Evolutionary conservation across 2,888 invertebrate genomes (phyloP).

Genomic region (Apotomis betuletana): DNA sequence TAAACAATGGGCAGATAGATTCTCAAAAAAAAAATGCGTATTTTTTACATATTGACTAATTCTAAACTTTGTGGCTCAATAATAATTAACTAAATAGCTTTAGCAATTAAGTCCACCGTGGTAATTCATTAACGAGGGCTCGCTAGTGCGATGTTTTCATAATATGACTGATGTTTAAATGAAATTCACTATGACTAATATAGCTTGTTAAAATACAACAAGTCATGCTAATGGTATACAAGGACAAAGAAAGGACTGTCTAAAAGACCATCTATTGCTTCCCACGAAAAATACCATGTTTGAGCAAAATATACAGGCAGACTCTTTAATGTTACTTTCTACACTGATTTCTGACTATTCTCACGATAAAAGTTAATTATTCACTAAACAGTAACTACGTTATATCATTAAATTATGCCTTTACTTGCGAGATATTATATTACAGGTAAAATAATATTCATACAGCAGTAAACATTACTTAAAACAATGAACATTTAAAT

Average conservation of each 20-base stretch:
- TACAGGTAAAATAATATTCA: background rate
- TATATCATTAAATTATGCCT: background rate
- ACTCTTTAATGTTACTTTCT: conserved; percentile 32
- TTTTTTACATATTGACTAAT: conserved; percentile 7
- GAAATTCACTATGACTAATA: background rate
- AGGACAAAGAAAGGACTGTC: background rate
- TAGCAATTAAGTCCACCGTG: conserved; percentile 22
- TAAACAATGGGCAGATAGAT: background rate
- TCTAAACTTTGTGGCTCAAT: background rate
- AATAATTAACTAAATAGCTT: conserved; percentile 25
- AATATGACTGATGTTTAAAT: background rate
- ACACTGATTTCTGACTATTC: conserved; percentile 19
- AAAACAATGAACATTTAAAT: conserved; percentile 34
- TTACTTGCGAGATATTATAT: background rate
- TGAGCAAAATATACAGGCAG: conserved; percentile 19
- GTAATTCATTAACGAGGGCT: conserved; percentile 20
- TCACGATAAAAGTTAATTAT: conserved; percentile 14
- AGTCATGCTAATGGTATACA: background rate
- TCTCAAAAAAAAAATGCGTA: background rate
- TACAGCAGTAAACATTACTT: conserved; percentile 6
- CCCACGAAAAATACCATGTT: conserved; percentile 35
- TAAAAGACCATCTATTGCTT: background rate
- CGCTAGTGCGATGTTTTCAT: conserved; percentile 6
- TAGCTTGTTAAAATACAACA: background rate
- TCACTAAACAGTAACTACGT: background rate